A percentile compares a stretch with the other conserved stretches of the same genome.
These are phyloP conservation scores for Sandelia bainsii DNA, from an alignment of 2,797 vertebrate species.

Conservation along the genomic window DNA sequence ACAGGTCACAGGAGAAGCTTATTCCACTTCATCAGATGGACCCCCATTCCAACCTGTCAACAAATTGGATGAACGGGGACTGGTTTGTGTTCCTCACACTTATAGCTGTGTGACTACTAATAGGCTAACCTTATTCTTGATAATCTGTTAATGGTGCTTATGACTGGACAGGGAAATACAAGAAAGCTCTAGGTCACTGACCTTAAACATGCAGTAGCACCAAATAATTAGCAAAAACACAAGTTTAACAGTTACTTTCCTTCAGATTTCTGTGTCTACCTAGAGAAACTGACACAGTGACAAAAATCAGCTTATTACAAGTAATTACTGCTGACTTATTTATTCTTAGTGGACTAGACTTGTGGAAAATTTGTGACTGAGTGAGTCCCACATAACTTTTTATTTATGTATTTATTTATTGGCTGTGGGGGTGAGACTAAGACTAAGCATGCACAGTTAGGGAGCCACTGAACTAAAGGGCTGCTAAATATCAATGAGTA, in stretches of 20 bases:
- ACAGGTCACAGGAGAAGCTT: slow-evolving; percentile 59
- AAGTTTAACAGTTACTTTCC: not conserved
- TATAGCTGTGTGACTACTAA: slow-evolving; percentile 38
- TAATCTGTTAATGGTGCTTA: slow-evolving; percentile 55
- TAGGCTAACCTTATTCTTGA: slow-evolving; percentile 34
- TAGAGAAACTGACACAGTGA: not conserved
- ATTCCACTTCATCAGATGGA: slow-evolving; percentile 60
- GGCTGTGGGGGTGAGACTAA: too few relatives aligned
- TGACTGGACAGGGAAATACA: slow-evolving; percentile 37
- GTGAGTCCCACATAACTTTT: too few relatives aligned
- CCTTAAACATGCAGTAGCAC: slow-evolving; percentile 34
- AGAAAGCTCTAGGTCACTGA: slow-evolving; percentile 28
- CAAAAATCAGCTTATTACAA: not conserved
- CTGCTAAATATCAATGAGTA: too few relatives aligned
- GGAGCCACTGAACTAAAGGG: too few relatives aligned
- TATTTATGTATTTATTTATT: too few relatives aligned
- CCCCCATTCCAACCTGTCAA: slow-evolving; percentile 67
- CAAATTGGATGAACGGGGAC: slow-evolving; percentile 37
- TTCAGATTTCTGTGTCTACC: not conserved
- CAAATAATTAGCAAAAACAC: slow-evolving; percentile 2
- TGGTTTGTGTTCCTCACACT: slow-evolving; percentile 54
- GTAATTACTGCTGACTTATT: too few relatives aligned
- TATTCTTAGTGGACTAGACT: too few relatives aligned
- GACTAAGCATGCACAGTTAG: too few relatives aligned
- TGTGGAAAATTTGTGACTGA: too few relatives aligned